Conservation (phyloP, 2,888 invertebrate species). For the Dryobotodes eremita region DNA sequence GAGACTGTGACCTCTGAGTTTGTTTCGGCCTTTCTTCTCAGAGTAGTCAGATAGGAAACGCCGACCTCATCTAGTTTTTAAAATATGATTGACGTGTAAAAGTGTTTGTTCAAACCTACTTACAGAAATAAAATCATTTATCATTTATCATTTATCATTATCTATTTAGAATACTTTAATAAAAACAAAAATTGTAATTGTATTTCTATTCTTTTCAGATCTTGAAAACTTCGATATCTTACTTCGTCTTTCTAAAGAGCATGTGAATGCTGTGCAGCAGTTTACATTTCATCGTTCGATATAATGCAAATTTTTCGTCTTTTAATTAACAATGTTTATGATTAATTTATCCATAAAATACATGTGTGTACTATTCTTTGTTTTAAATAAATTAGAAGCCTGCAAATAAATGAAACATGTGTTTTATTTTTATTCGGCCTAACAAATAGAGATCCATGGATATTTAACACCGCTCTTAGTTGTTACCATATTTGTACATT, state of each 20-base stretch:
- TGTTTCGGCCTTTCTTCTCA: too few relatives aligned
- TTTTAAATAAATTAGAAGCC: neutral
- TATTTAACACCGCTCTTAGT: neutral
- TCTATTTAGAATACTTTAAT: neutral
- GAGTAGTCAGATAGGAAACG: too few relatives aligned
- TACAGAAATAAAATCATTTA: too few relatives aligned
- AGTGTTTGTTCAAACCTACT: too few relatives aligned
- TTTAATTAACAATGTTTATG: neutral
- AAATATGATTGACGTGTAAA: too few relatives aligned
- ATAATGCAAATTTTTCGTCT: too few relatives aligned
- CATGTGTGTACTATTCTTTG: neutral
- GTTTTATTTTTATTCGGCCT: slow-evolving; percentile 1
- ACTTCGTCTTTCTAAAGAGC: slow-evolving; percentile 28
- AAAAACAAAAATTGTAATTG: neutral
- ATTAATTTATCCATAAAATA: neutral
- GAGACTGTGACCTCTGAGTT: too few relatives aligned
- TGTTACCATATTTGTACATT: too few relatives aligned
- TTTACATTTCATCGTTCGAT: neutral
- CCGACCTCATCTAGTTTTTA: too few relatives aligned
- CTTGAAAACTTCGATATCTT: slow-evolving; percentile 44
- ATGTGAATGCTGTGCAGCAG: slow-evolving; percentile 29
- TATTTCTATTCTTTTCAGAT: slow-evolving; percentile 34
- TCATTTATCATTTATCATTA: too few relatives aligned
- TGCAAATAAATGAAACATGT: neutral
- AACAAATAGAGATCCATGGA: neutral